phyloP scores from a whole-genome alignment of 53 echinoderm and acorn worm genomes.

The Hippasteria phrygiana region DNA sequence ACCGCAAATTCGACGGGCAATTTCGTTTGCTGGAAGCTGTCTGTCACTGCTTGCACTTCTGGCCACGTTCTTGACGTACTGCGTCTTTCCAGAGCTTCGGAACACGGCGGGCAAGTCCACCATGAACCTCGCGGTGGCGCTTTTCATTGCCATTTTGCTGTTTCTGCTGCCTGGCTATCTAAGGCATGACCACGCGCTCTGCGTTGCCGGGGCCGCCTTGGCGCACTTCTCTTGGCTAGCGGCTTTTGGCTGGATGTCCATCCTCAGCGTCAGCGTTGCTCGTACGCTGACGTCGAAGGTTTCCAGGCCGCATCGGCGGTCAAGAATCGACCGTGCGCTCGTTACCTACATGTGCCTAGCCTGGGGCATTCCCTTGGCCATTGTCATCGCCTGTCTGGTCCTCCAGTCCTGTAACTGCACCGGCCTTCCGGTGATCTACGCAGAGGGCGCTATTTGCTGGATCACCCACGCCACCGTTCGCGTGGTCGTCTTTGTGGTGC shows the following conservation, averaged over 20 bases:
- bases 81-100: slow-evolving; percentile 36
- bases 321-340: neutral
- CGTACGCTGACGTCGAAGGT: slow-evolving; percentile 18
- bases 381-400: slow-evolving; percentile 23
- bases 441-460: slow-evolving; percentile 46
- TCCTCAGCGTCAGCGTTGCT: slow-evolving; percentile 35
- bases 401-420: slow-evolving; percentile 47
- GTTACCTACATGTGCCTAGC: slow-evolving; percentile 19
- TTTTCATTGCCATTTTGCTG: slow-evolving; percentile 29
- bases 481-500: slow-evolving; percentile 44
- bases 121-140: slow-evolving; percentile 53
- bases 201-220: slow-evolving; percentile 28
- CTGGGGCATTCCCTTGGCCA: slow-evolving; percentile 38
- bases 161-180: slow-evolving; percentile 22
- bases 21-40: slow-evolving; percentile 19
- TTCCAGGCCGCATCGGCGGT: neutral
- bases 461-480: slow-evolving; percentile 22
- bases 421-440: neutral
- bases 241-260: slow-evolving; percentile 62
- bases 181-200: neutral
- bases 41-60: slow-evolving; percentile 50
- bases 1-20: too few species aligned
- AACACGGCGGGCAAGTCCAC: slow-evolving; percentile 49
- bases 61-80: slow-evolving; percentile 61
- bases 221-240: slow-evolving; percentile 62